Percentiles rank a stretch among this genome's conserved stretches.
Conservation (phyloP, 2,888 invertebrate species). For the Trachelus troglodyta region DNA sequence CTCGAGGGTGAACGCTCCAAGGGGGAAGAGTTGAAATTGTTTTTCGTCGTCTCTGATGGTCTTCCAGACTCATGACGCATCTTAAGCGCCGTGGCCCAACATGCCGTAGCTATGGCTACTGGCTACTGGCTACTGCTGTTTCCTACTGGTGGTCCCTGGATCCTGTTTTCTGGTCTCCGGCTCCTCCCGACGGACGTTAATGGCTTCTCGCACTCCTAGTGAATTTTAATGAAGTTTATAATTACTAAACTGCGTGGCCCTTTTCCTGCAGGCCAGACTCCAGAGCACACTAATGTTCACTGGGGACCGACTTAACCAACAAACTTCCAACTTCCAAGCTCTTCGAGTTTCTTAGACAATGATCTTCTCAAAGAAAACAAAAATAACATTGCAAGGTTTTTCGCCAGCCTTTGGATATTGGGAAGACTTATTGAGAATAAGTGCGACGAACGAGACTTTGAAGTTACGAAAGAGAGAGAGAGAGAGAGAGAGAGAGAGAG, state of each 20-base stretch:
- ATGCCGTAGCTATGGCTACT: constrained; percentile 4
- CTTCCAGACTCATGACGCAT: constrained; percentile 3
- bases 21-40: constrained; percentile 13
- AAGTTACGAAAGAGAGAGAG: too few species aligned
- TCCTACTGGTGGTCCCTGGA: background rate
- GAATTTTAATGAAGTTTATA: constrained; percentile 63
- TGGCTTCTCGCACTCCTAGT: constrained; percentile 49
- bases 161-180: background rate
- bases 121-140: background rate
- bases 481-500: too few species aligned
- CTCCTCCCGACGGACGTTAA: constrained; percentile 40
- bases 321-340: constrained; percentile 1
- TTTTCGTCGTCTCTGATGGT: constrained; percentile 4
- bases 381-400: background rate
- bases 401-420: too few species aligned
- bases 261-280: constrained; percentile 1
- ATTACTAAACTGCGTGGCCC: constrained; percentile 44
- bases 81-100: constrained; percentile 6
- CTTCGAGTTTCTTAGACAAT: too few species aligned
- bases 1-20: background rate
- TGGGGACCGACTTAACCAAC: background rate
- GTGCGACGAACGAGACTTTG: too few species aligned
- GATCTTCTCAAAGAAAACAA: background rate
- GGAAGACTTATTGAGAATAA: too few species aligned
- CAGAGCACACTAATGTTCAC: too few species aligned